These are phyloP conservation scores for Oxystoma pomonae DNA, from an alignment of 2,888 invertebrate genomes.

Conservation along the genomic window DNA sequence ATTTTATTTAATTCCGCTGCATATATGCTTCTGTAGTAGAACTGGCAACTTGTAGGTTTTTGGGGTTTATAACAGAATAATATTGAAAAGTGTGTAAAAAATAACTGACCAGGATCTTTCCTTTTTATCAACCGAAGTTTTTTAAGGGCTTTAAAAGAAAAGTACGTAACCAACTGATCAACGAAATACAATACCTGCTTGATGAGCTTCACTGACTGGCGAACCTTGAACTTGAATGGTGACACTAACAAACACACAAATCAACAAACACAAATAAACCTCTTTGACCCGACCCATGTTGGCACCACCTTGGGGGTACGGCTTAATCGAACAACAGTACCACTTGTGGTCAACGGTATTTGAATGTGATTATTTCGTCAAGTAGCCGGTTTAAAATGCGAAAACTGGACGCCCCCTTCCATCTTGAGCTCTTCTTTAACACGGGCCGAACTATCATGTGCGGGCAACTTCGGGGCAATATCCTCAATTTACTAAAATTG, in stretches of 20 bases:
- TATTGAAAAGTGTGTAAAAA: too few species aligned
- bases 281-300: neutral
- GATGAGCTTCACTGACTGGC: neutral
- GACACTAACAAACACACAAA: neutral
- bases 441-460: neutral
- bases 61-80: too few species aligned
- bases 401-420: neutral
- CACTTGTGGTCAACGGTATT: neutral
- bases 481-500: too few species aligned
- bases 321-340: too few species aligned
- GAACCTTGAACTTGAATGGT: neutral
- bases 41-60: too few species aligned
- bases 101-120: too few species aligned
- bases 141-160: too few species aligned
- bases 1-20: too few species aligned
- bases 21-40: too few species aligned
- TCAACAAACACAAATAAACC: neutral
- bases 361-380: conserved; percentile 42
- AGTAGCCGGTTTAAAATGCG: conserved; percentile 43
- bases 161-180: too few species aligned
- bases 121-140: too few species aligned
- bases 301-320: neutral
- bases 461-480: neutral
- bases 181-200: neutral
- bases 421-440: neutral